phyloP scores from a whole-genome alignment of 2,888 invertebrate species.

The Agrochola lota region DNA sequence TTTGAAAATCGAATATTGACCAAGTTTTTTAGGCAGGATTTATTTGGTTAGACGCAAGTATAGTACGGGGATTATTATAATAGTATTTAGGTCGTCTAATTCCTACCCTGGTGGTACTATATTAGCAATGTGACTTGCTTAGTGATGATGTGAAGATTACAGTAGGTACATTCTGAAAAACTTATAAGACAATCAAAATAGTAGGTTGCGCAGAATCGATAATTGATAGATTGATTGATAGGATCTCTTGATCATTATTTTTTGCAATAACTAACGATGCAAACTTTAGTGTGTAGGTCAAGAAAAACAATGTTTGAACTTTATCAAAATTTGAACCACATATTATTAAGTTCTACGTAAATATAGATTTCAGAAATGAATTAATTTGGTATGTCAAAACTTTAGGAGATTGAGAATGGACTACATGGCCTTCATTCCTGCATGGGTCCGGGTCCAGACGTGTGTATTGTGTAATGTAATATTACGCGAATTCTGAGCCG shows the following conservation, averaged over 20 bases:
- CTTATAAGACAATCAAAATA: not conserved
- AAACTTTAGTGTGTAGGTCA: too few relatives aligned
- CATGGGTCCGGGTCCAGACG: not conserved
- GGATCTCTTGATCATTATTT: not conserved
- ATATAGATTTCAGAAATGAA: not conserved
- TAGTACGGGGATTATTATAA: not conserved
- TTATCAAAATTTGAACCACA: not conserved
- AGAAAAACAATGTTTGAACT: not conserved
- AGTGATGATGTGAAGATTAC: not conserved
- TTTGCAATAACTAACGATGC: not conserved
- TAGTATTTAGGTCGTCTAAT: not conserved
- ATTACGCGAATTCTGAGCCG: too few relatives aligned
- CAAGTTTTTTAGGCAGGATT: not conserved
- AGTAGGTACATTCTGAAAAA: constrained; percentile 2
- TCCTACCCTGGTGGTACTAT: constrained; percentile 3
- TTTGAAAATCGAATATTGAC: constrained; percentile 13
- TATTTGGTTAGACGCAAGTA: not conserved
- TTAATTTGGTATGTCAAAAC: not conserved
- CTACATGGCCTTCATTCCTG: not conserved
- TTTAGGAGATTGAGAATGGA: too few relatives aligned
- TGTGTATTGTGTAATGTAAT: too few relatives aligned
- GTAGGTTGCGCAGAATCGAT: not conserved
- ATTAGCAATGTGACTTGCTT: constrained; percentile 22
- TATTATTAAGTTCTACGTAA: not conserved
- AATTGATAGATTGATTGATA: too few relatives aligned